A percentile compares a stretch with the other conserved stretches of the same genome.
These are phyloP conservation scores for Molothrus ater DNA, from an alignment of 2,797 vertebrate species.

Conservation along the genomic window DNA sequence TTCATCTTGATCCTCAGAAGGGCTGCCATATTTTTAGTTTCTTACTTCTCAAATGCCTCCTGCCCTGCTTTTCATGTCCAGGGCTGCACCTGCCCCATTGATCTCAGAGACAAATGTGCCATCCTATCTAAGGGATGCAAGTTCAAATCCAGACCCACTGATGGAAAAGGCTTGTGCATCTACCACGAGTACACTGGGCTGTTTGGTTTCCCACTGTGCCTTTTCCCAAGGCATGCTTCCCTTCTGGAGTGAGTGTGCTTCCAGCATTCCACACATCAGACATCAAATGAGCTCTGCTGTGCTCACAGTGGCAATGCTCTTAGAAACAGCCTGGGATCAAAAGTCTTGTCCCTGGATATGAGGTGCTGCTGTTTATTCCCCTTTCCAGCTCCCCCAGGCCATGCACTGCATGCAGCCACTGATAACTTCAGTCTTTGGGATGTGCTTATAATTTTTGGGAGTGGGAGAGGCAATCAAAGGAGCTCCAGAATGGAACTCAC, in stretches of 20 bases:
- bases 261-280: neutral
- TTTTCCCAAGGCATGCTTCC: neutral
- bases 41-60: neutral
- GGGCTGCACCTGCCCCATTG: neutral
- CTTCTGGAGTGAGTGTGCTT: neutral
- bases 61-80: neutral
- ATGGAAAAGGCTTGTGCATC: neutral
- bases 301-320: neutral
- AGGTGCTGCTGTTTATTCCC: neutral
- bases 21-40: slow-evolving; percentile 7
- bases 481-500: neutral
- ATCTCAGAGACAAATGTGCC: neutral
- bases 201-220: neutral
- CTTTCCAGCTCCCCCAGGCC: neutral
- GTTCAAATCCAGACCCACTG: neutral
- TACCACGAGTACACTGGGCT: rapidly evolving
- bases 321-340: neutral
- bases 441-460: neutral
- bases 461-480: neutral
- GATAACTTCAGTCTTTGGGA: neutral
- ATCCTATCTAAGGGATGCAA: neutral
- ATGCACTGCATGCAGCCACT: neutral
- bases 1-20: neutral
- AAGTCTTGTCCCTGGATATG: neutral
- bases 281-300: neutral